A percentile compares a stretch with the other conserved stretches of the same genome.
phyloP scores from a whole-genome alignment of 2,888 invertebrate species.

The Drosophila algonquin region DNA sequence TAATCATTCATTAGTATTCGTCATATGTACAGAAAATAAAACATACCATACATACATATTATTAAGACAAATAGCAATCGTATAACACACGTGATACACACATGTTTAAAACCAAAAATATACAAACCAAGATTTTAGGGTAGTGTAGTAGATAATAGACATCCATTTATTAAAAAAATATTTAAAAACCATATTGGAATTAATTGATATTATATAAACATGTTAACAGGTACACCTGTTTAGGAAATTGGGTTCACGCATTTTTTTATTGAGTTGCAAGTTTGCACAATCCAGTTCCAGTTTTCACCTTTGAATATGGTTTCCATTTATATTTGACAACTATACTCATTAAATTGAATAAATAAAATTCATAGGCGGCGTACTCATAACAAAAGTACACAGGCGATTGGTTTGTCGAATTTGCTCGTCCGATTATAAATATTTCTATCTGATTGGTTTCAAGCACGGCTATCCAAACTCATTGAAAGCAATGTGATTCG shows the following conservation, averaged over 20 bases:
- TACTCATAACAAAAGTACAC: too few species aligned
- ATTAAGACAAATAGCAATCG: constrained; percentile 24
- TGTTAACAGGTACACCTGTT: not conserved
- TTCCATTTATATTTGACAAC: not conserved
- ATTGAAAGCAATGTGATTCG: too few species aligned
- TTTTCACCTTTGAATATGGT: not conserved
- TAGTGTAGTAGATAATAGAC: not conserved
- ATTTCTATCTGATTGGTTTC: too few species aligned
- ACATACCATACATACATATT: constrained; percentile 30
- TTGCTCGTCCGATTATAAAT: too few species aligned
- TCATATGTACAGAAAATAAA: constrained; percentile 4
- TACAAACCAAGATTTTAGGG: constrained; percentile 1
- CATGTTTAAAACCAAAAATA: constrained; percentile 5
- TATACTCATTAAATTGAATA: too few species aligned
- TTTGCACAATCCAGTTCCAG: not conserved
- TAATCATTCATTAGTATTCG: constrained; percentile 1
- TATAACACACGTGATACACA: constrained; percentile 26
- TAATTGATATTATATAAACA: not conserved
- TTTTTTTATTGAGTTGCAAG: not conserved
- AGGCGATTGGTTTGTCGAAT: too few species aligned
- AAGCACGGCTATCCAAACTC: too few species aligned
- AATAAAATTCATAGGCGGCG: too few species aligned
- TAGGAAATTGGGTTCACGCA: not conserved
- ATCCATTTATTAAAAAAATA: not conserved
- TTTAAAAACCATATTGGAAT: not conserved